Percentiles rank a stretch among this genome's conserved stretches.
phyloP scores from a whole-genome alignment of 2,113 vertebrate species.

The Symphodus melops region DNA sequence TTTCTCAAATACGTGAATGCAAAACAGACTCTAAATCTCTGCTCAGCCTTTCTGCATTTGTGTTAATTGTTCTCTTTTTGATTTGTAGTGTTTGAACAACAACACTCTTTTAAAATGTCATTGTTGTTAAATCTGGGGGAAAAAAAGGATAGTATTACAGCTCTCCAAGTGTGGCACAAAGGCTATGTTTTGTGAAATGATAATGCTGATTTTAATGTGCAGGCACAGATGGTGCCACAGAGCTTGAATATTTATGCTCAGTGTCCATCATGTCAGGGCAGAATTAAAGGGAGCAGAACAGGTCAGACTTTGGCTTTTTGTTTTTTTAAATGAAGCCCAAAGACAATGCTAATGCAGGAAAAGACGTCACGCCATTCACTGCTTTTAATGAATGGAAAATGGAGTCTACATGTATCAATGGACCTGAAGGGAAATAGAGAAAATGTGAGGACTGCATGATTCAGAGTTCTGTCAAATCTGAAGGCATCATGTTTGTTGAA shows the following conservation, averaged over 20 bases:
- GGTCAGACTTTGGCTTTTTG: neutral
- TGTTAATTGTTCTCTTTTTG: conserved; percentile 16
- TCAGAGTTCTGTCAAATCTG: conserved; percentile 4
- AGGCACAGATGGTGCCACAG: conserved; percentile 55
- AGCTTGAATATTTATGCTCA: conserved; percentile 59
- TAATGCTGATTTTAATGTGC: conserved; percentile 40
- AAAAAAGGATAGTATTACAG: conserved; percentile 1
- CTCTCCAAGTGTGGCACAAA: conserved; percentile 24
- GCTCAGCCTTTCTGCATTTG: conserved; percentile 14
- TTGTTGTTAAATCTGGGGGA: conserved; percentile 19
- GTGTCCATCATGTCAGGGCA: conserved; percentile 39
- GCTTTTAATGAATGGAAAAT: too few relatives aligned
- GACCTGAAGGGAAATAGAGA: neutral
- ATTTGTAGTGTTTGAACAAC: conserved; percentile 19
- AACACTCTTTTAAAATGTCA: conserved; percentile 19
- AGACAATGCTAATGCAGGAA: conserved; percentile 3
- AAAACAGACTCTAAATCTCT: conserved; percentile 1
- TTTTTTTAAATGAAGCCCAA: conserved; percentile 29
- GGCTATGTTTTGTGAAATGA: conserved; percentile 43
- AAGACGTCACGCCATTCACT: neutral
- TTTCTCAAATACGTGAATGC: conserved; percentile 1
- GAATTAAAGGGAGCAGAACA: conserved; percentile 20
- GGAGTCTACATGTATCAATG: too few relatives aligned
- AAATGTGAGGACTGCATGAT: neutral
- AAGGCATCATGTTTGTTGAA: conserved; percentile 1